A percentile compares a stretch with the other conserved stretches of the same genome.
Conservation (phyloP, 2,888 invertebrate species). For the Drosophila formosana region DNA sequence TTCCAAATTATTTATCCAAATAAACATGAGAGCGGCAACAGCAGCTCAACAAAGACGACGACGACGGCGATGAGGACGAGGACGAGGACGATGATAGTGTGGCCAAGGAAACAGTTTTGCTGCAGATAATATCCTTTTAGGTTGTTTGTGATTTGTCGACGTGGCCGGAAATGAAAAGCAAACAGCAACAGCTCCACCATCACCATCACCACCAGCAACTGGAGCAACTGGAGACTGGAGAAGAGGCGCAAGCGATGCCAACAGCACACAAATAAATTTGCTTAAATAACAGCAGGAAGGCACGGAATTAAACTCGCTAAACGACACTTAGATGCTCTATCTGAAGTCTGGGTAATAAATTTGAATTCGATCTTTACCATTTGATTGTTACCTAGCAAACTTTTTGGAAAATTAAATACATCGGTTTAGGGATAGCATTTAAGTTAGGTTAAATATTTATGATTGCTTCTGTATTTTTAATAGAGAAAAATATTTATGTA, state of each 20-base stretch:
- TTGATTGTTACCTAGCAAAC: too few species aligned
- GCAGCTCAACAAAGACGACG: slow-evolving; percentile 3
- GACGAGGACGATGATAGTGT: slow-evolving; percentile 40
- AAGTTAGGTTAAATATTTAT: too few species aligned
- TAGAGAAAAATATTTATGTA: too few species aligned
- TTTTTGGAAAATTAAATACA: too few species aligned
- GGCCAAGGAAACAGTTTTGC: slow-evolving; percentile 68
- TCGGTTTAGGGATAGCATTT: too few species aligned
- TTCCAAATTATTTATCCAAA: slow-evolving; percentile 77
- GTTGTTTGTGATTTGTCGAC: slow-evolving; percentile 77
- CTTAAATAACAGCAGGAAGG: slow-evolving; percentile 60
- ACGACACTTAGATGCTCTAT: slow-evolving; percentile 24
- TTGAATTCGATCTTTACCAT: background rate
- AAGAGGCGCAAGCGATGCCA: slow-evolving; percentile 34
- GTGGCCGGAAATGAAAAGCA: slow-evolving; percentile 78
- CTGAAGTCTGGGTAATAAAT: background rate
- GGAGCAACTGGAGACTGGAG: slow-evolving; percentile 15
- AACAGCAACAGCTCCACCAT: slow-evolving; percentile 50
- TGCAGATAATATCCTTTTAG: slow-evolving; percentile 76
- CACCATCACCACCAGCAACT: slow-evolving; percentile 16
- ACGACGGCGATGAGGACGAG: background rate
- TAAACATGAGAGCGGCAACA: slow-evolving; percentile 51
- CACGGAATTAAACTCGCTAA: background rate
- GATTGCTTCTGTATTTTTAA: too few species aligned
- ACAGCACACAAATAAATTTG: slow-evolving; percentile 61